Base-by-base conservation (phyloP, 2,797 vertebrate genomes). In the Sebastes iracundus region DNA sequence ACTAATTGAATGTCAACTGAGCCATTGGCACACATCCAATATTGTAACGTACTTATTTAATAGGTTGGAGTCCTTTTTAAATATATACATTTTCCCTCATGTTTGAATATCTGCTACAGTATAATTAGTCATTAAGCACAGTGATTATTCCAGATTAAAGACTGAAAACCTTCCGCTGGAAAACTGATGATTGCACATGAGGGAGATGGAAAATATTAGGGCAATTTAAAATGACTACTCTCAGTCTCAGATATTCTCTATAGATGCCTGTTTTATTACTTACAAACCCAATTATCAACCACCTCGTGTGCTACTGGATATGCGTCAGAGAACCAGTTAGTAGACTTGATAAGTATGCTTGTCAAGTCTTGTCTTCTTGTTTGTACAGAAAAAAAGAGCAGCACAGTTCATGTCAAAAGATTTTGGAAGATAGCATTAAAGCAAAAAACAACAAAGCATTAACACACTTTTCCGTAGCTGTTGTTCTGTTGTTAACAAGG, bases 191-290 rank as follows among this genome's bases (percentile, higher is more conserved):
- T 79, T 86, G 61, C n/a, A 70, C 77, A 81, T 61, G 55, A 86
- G 35, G 63, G 33, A 53, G 63, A 38, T 60, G 72, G 82, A 89
- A 89, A 90, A 87, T 85, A 87, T 88, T 70, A 79, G 53, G 53
- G 59, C 71, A 61, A 80, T 92, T 82, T 78, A 62, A 85, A 69
- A 68, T 75, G 66, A 90, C 88, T 89, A 81, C 78, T 77, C 16
- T 75, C 42, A 32, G 66, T 72, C 55, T 52, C 55, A 59, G 58
- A 75, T 59, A 70, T 80, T 49, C 58, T 42, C 20, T 83, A 28
- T 89, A 83, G 77, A 80, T 91, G 84, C 42, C 16, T 63, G 33
- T 76, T 85, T 87, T 79, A 81, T 86, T 86, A 79, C 67, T 22
- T 72, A 42, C 18, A 70, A 75, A 86, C 32, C 59, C 53, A 85